Percentiles rank a stretch among this genome's conserved stretches.
Conservation (phyloP, 2,797 vertebrate genomes). For the Acanthurus tractus region DNA sequence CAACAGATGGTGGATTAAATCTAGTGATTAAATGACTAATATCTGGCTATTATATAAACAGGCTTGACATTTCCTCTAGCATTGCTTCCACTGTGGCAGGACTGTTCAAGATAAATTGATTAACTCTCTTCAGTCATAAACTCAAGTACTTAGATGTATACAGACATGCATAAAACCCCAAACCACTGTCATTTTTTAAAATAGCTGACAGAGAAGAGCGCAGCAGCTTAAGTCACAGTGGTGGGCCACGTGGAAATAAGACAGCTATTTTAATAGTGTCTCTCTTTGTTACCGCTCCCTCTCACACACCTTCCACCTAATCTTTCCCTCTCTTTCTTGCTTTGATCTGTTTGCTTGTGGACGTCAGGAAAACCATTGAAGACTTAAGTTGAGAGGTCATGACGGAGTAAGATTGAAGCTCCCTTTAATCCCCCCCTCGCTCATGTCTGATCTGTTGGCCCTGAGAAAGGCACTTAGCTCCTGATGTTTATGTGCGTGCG, state of each 20-base stretch:
- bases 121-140: background rate
- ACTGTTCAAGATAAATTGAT: conserved; percentile 18
- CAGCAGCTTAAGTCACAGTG: conserved; percentile 10
- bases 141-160: background rate
- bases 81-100: conserved; percentile 18
- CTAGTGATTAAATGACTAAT: conserved; percentile 73
- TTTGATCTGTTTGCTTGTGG: conserved; percentile 39
- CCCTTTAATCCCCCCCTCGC: conserved; percentile 27
- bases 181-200: conserved; percentile 7
- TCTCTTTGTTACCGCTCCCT: background rate
- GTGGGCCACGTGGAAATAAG: background rate
- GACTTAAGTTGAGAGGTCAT: conserved; percentile 8
- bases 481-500: background rate
- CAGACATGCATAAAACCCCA: background rate
- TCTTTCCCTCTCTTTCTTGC: background rate
- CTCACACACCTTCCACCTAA: background rate
- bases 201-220: conserved; percentile 5
- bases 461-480: conserved; percentile 22
- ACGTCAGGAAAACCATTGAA: conserved; percentile 38
- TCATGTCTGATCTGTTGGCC: conserved; percentile 4
- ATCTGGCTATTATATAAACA: conserved; percentile 70
- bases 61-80: conserved; percentile 47
- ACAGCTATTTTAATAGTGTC: conserved; percentile 6
- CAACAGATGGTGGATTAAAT: conserved; percentile 76
- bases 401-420: conserved; percentile 27